Base-by-base conservation (phyloP, 2,113 vertebrate species). In the Opisthocomus hoazin region DNA sequence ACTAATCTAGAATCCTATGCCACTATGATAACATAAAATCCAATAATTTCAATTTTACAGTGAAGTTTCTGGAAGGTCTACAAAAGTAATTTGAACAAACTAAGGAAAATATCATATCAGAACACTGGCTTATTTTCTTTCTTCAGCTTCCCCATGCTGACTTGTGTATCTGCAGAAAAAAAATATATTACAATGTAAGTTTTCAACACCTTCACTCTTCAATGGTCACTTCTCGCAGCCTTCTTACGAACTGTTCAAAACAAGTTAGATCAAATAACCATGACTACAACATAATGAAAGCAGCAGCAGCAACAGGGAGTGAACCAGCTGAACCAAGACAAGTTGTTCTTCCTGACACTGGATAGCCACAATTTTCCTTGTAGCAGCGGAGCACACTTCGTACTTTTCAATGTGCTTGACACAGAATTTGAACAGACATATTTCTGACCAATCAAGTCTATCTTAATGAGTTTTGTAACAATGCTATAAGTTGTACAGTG, bases 331-430 rank as follows among this genome's bases (percentile, higher is more conserved):
- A 19, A 21, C 41, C 60, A 60, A 29, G 53, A 61, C 41, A 12
- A 43, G 41, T 22, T 23, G 9, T 30, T 66, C 20, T 30, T 73
- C 66, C 71, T 10, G 18, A 0, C 29, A 4, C 22, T 2, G 21
- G 26, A 5, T 17, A 83, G 50, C 73, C 61, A 58, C 69, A 43
- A 29, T 10, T 74, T 5, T 5, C 43, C 66, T 8, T 4, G n/a
- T 0, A 12, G 22, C 34, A 68, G 37, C 7, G 2, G n/a, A 56
- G 12, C 16, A 3, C 6, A 19, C 22, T 32, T 9, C 34, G 73
- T 18, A 15, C 65, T 41, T 34, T 69, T 39, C 70, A 11, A 5
- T 1, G n/a, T 75, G 36, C 68, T 37, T 15, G 10, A 39, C 22
- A 11, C 24, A 32, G 15, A 39, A 18, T 53, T 11, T 15, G 1